phyloP scores from a whole-genome alignment of 2,888 invertebrate genomes.

The Melieria crassipennis region DNA sequence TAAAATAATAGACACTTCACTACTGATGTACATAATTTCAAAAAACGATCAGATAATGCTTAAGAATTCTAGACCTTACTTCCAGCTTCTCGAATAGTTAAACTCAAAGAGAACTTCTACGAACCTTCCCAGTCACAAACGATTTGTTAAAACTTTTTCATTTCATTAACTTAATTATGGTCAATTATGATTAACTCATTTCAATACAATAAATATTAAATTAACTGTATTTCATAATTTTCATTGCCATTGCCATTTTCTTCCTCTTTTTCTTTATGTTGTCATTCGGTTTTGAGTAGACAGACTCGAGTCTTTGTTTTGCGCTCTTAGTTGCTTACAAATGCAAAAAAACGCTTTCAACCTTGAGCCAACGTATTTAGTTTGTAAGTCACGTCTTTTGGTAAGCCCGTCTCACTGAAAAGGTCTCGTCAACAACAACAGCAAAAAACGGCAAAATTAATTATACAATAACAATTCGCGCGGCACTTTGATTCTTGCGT shows the following conservation, averaged over 20 bases:
- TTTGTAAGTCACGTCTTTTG: conserved; percentile 60
- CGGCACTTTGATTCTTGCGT: too few relatives aligned
- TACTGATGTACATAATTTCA: too few relatives aligned
- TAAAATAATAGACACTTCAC: too few relatives aligned
- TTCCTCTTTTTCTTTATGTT: neutral
- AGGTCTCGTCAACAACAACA: conserved; percentile 19
- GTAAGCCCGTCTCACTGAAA: conserved; percentile 32
- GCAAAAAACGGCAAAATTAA: conserved; percentile 5
- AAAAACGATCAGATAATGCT: too few relatives aligned
- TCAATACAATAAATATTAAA: neutral
- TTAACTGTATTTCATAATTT: neutral
- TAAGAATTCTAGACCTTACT: too few relatives aligned
- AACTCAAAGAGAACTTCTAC: too few relatives aligned
- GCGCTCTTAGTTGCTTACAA: conserved; percentile 21
- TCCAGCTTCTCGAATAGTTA: too few relatives aligned
- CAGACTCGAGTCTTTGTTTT: neutral
- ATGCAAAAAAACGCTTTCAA: conserved; percentile 42
- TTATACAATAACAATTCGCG: too few relatives aligned
- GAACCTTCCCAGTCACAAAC: too few relatives aligned
- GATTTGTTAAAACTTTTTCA: too few relatives aligned
- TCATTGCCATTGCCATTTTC: conserved; percentile 15
- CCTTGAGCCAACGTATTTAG: conserved; percentile 57
- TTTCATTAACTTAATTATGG: too few relatives aligned
- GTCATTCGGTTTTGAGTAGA: too few relatives aligned
- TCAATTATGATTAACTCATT: neutral